Conservation (phyloP, 2,797 vertebrate genomes). For the Gadopsis bispinosus region DNA sequence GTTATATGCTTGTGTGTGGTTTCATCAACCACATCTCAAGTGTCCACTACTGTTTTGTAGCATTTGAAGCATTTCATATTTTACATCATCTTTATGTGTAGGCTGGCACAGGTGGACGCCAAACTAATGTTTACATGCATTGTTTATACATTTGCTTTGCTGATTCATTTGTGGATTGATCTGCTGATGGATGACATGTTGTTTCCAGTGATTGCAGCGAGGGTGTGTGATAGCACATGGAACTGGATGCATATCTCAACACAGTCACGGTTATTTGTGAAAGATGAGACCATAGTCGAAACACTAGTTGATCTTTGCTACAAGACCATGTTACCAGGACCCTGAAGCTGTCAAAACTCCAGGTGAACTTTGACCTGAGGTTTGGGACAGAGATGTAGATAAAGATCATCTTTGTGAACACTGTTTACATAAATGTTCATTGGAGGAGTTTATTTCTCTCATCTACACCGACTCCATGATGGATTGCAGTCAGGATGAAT, state of each 20-base stretch:
- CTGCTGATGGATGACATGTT: neutral
- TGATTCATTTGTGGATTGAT: neutral
- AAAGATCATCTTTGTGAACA: neutral
- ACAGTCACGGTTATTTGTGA: slow-evolving; percentile 32
- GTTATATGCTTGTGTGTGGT: neutral
- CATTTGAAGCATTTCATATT: neutral
- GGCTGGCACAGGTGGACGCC: neutral
- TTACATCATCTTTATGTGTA: neutral
- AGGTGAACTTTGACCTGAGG: slow-evolving; percentile 54
- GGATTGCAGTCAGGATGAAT: neutral
- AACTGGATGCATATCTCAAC: slow-evolving; percentile 12
- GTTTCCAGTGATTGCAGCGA: neutral
- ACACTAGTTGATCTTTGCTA: neutral
- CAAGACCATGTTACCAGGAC: slow-evolving; percentile 7
- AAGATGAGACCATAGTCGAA: slow-evolving; percentile 27
- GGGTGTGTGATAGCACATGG: neutral
- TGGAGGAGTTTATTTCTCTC: neutral
- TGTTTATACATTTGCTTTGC: neutral
- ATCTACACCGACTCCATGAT: neutral
- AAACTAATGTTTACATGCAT: neutral
- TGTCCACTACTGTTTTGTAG: no score
- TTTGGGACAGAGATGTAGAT: neutral
- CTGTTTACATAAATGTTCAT: slow-evolving; percentile 5
- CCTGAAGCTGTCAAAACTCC: slow-evolving; percentile 41
- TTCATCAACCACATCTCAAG: neutral